Conservation (phyloP, 2,113 vertebrate genomes). For the Piprites chloris region DNA sequence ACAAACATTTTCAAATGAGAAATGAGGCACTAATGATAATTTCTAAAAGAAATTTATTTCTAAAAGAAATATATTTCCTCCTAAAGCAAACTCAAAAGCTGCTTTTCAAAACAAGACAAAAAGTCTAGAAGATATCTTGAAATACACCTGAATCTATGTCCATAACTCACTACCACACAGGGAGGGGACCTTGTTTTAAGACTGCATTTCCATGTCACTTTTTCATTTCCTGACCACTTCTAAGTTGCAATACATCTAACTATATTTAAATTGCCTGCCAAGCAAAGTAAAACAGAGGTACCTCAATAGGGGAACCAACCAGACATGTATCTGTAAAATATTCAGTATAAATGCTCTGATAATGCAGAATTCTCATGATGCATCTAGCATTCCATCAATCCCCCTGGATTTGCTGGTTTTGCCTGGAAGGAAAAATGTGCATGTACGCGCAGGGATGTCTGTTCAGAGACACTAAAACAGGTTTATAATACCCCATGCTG, state of each 20-base stretch:
- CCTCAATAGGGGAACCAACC: not conserved
- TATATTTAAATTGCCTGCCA: not conserved
- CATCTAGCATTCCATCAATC: not conserved
- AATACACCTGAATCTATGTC: not conserved
- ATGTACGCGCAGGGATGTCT: not conserved
- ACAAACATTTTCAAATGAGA: not conserved
- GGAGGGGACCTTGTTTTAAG: not conserved
- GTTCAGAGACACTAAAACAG: not conserved
- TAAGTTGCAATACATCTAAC: not conserved
- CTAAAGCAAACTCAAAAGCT: not conserved
- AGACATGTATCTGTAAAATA: not conserved
- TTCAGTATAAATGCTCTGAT: not conserved
- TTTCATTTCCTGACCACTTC: not conserved
- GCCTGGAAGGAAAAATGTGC: not conserved
- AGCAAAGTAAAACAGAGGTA: not conserved
- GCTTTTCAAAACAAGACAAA: not conserved
- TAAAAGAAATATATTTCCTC: not conserved
- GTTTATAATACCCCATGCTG: not conserved
- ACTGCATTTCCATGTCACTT: not conserved
- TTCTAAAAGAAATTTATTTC: not conserved
- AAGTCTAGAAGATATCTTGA: not conserved
- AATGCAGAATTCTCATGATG: not conserved
- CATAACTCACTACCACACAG: not conserved
- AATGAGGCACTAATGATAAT: not conserved
- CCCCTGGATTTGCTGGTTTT: not conserved